Percentiles rank a stretch among this genome's conserved stretches.
Evolutionary conservation across 2,797 vertebrate genomes (phyloP).

Genomic region (Pangasius djambal): DNA sequence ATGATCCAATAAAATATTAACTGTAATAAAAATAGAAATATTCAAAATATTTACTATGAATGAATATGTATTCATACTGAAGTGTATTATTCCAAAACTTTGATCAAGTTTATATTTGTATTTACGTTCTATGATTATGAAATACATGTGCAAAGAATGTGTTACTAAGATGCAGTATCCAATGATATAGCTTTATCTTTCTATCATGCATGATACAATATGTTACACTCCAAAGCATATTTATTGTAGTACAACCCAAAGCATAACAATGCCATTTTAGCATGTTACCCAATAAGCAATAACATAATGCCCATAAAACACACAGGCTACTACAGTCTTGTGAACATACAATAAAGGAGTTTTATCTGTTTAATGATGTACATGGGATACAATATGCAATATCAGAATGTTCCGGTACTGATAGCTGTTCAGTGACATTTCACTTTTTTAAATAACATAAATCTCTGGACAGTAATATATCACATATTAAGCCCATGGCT

Average conservation of each 20-base stretch:
- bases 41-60: too few relatives aligned
- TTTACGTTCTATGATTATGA: background rate
- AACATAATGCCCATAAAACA: too few relatives aligned
- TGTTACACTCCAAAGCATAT: background rate
- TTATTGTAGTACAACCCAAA: background rate
- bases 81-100: too few relatives aligned
- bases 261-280: background rate
- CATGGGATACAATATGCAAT: background rate
- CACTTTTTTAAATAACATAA: background rate
- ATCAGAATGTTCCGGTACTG: background rate
- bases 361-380: background rate
- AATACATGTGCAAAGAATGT: background rate
- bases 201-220: background rate
- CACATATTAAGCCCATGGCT: background rate
- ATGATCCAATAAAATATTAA: too few relatives aligned
- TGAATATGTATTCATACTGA: too few relatives aligned
- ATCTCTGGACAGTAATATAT: background rate
- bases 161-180: background rate
- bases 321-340: background rate
- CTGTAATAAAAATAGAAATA: too few relatives aligned
- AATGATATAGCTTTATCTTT: background rate
- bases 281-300: background rate
- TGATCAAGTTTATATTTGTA: background rate
- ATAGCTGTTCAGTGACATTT: background rate
- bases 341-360: background rate